Conservation (phyloP, 2,113 vertebrate genomes). For the Erythrolamprus reginae region DNA sequence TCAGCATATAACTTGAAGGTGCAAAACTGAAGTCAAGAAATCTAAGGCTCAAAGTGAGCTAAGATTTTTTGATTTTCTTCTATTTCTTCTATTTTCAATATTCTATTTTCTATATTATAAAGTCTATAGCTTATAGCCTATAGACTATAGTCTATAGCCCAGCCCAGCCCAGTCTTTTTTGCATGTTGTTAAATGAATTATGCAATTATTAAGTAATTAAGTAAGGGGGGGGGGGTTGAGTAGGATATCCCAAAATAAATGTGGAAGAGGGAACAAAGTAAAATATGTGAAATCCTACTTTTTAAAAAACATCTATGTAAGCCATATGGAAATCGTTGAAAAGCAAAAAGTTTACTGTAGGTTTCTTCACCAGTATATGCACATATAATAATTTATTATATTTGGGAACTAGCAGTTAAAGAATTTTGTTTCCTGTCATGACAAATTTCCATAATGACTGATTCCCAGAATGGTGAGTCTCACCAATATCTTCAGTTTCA, state of each 20-base stretch:
- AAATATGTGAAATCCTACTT: neutral
- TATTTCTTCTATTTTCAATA: too few species aligned
- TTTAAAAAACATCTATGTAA: neutral
- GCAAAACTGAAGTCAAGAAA: too few species aligned
- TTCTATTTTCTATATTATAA: too few species aligned
- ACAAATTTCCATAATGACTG: neutral
- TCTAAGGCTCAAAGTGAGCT: too few species aligned
- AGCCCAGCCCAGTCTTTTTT: too few species aligned
- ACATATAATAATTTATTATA: neutral
- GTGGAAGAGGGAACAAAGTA: neutral
- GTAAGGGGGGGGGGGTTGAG: too few species aligned
- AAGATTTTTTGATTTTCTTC: too few species aligned
- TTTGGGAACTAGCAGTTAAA: neutral
- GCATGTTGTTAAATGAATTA: too few species aligned
- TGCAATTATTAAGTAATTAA: too few species aligned
- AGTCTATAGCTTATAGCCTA: too few species aligned
- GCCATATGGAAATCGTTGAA: neutral
- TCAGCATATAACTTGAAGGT: too few species aligned
- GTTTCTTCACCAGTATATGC: neutral
- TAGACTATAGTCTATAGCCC: too few species aligned
- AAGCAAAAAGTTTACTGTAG: neutral
- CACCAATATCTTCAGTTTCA: neutral
- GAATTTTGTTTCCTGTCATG: neutral
- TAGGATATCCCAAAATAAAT: neutral
- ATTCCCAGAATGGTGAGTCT: neutral